A percentile compares a stretch with the other conserved stretches of the same genome.
Evolutionary conservation across 2,888 invertebrate species (phyloP).

Genomic region (Lasioglossum morio): DNA sequence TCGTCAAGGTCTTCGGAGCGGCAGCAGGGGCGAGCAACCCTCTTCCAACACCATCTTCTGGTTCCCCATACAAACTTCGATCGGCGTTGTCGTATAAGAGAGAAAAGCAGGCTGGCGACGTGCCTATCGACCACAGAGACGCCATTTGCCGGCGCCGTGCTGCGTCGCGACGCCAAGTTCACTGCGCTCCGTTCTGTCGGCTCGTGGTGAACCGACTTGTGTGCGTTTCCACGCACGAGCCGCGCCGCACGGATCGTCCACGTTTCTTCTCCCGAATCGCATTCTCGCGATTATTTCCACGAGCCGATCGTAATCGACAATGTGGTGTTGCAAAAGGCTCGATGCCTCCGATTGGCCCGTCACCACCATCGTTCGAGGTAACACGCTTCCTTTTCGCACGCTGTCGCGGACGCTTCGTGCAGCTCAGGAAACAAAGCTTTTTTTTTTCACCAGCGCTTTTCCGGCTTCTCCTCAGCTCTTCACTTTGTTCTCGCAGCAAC

Average conservation of each 20-base stretch:
- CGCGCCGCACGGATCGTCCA: conserved; percentile 26
- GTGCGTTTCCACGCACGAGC: conserved; percentile 47
- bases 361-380: conserved; percentile 78
- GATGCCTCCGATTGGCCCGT: conserved; percentile 78
- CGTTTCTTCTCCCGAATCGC: conserved; percentile 2
- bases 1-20: conserved; percentile 53
- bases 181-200: conserved; percentile 75
- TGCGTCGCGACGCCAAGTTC: conserved; percentile 76
- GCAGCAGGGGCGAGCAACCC: conserved; percentile 33
- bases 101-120: conserved; percentile 52
- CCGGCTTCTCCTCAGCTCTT: conserved; percentile 38
- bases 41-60: conserved; percentile 69
- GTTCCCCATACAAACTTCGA: conserved; percentile 52
- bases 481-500: neutral
- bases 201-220: conserved; percentile 28
- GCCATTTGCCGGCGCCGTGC: conserved; percentile 77
- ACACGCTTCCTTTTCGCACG: conserved; percentile 68
- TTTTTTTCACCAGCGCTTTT: conserved; percentile 48
- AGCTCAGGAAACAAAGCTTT: conserved; percentile 22
- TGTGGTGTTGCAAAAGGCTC: conserved; percentile 80
- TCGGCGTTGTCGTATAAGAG: conserved; percentile 45
- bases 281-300: conserved; percentile 8
- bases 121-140: conserved; percentile 72
- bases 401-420: conserved; percentile 46
- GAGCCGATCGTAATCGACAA: conserved; percentile 51